Conservation (phyloP, 2,888 invertebrate species). For the Limnephilus lunatus region DNA sequence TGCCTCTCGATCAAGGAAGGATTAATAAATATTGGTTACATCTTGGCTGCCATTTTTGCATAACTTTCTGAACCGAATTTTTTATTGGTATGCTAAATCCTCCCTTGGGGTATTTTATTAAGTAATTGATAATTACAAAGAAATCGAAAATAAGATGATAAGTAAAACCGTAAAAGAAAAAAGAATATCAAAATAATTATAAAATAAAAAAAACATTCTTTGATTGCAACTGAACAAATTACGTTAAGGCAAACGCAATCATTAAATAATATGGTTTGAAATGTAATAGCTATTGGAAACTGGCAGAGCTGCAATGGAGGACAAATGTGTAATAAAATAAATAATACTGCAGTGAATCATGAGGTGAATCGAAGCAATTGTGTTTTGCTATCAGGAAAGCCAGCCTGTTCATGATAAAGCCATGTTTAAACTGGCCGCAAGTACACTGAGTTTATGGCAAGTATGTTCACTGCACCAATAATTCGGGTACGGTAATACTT, state of each 20-base stretch:
- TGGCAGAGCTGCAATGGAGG: background rate
- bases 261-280: background rate
- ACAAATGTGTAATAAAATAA: background rate
- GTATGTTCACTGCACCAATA: background rate
- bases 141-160: background rate
- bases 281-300: background rate
- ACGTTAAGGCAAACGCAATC: background rate
- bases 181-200: background rate
- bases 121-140: background rate
- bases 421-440: background rate
- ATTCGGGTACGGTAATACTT: background rate
- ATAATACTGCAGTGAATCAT: background rate
- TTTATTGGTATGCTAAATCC: no score
- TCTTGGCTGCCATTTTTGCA: no score
- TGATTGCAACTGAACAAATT: background rate
- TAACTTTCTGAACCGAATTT: no score
- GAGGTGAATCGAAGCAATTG: background rate
- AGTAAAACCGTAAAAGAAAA: background rate
- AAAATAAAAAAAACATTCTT: background rate
- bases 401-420: background rate
- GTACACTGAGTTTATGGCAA: background rate
- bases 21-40: no score
- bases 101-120: no score
- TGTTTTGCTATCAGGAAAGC: background rate
- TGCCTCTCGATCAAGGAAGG: no score